Evolutionary conservation across 53 echinoderm and acorn worm genomes (phyloP), one percentile per base, ranked within the genome.

Genomic region (Mesocentrotus franciscanus): DNA sequence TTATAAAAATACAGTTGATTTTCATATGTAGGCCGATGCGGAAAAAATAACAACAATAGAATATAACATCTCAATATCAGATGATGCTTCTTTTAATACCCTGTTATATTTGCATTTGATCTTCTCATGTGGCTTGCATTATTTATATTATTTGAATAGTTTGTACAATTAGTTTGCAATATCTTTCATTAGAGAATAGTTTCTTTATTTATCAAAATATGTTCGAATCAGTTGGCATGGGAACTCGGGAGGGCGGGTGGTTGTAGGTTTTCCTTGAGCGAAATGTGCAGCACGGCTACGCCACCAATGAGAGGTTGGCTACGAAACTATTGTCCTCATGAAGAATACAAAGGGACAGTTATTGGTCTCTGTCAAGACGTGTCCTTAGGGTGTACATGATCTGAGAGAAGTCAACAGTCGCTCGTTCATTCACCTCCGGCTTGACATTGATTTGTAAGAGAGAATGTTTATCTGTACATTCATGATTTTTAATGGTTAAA

Each of bases 341-440:
- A 87, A 87, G n/a, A 59, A 11, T n/a, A 87, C 87, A 57, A 87
- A 87, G 15, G 75, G 58, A 27, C 18, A 58, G 4, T 81, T 84
- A 24, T 20, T 84, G 84, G 39, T 87, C 29, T 87, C 56, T 87
- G 10, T 57, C 29, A 58, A 16, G n/a, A 58, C 1, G 10, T 87
- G 87, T 27, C 87, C 87, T 87, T 24, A 87, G 36, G n/a, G 87
- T 87, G n/a, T 56, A n/a, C 27, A 56, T 87, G 56, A 13, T 29
- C 9, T 9, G 17, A 15, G 13, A 87, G 57, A 57, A 87, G 87
- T 87, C 87, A 87, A 1, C 87, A 57, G 26, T 87, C n/a, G n/a
- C 58, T 87, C 58, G 87, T 56, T 87, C 87, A 87, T 87, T 87
- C 87, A 58, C 87, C 87, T 27, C 87, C 26, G 12, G 59, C 87